These are phyloP conservation scores for Probosciger aterrimus DNA, from an alignment of 2,113 vertebrate species.

Conservation along the genomic window DNA sequence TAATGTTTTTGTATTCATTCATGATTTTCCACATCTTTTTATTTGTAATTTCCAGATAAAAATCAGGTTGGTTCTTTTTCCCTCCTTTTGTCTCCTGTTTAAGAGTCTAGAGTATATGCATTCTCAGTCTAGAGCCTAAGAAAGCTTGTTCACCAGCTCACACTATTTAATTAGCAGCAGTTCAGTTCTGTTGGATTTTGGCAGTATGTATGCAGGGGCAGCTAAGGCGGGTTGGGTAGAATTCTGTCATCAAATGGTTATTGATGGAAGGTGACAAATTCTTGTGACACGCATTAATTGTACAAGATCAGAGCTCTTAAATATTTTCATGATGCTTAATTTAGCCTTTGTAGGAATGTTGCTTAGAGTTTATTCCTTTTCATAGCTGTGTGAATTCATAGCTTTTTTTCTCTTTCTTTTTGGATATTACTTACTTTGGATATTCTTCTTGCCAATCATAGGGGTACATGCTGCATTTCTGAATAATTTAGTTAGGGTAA, in stretches of 20 bases:
- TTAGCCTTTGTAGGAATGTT: neutral
- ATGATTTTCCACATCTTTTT: neutral
- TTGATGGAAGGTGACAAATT: neutral
- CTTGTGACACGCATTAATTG: neutral
- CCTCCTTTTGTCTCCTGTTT: neutral
- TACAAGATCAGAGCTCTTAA: neutral
- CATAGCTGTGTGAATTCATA: neutral
- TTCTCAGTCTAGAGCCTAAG: neutral
- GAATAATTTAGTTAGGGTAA: neutral
- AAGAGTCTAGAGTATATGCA: neutral
- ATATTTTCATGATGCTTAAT: neutral
- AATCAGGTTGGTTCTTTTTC: neutral
- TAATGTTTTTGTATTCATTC: neutral
- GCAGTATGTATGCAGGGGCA: neutral
- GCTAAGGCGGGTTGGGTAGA: neutral
- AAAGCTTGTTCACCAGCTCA: neutral
- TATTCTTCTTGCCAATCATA: neutral
- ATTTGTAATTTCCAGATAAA: neutral
- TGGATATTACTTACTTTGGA: neutral
- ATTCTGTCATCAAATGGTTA: neutral
- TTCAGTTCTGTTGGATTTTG: neutral
- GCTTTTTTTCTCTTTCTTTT: neutral
- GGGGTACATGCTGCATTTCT: neutral
- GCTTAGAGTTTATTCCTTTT: neutral
- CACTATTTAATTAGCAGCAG: neutral